Evolutionary conservation across 2,888 invertebrate species (phyloP), one percentile per base, ranked within the genome.

Genomic region (Chydorus sphaericus): DNA sequence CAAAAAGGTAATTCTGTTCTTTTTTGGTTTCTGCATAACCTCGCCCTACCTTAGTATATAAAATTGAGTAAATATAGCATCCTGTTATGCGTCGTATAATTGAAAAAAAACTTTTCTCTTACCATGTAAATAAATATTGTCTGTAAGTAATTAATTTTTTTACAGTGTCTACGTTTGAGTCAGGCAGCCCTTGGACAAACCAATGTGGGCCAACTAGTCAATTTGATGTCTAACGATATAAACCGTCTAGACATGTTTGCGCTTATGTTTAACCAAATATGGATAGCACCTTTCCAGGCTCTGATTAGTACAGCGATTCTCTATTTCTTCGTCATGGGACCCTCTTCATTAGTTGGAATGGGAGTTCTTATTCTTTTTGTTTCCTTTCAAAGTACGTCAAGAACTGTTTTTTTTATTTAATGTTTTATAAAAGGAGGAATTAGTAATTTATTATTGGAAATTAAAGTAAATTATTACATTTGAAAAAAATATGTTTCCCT

Each of bases 211-310:
- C 90, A 93, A 70, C 81, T 96, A 59, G 90, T 96, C 30, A 94
- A 94, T 68, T 77, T 96, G 14, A 73, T 97, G 58, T 91, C 94
- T 1, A 97, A 94, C 67, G 96, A 97, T 70, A 89, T 96, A 61
- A 87, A 86, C 65, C 79, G 86, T 54, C 92, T 96, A 69, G 96
- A 96, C 68, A 80, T 90, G 66, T 86, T 87, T 11, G 79, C 90
- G 55, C 16, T 54, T 10, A 20, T 54, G n/a, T 29, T 54, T n/a
- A 29, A 48, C 10, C 31, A 54, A 14, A 28, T 54, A 6, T 44
- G 54, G 48, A n/a, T 92, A 59, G 92, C 89, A 0, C 89, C 92
- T 0, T 66, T 89, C 18, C 85, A 91, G 63, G 84, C 89, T 0
- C 69, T 83, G 50, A 78, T 88, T 61, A 81, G 89, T 60, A 81